These are phyloP conservation scores for Zaprionus ornatus DNA, from an alignment of 1,140 invertebrate genomes.

Conservation along the genomic window DNA sequence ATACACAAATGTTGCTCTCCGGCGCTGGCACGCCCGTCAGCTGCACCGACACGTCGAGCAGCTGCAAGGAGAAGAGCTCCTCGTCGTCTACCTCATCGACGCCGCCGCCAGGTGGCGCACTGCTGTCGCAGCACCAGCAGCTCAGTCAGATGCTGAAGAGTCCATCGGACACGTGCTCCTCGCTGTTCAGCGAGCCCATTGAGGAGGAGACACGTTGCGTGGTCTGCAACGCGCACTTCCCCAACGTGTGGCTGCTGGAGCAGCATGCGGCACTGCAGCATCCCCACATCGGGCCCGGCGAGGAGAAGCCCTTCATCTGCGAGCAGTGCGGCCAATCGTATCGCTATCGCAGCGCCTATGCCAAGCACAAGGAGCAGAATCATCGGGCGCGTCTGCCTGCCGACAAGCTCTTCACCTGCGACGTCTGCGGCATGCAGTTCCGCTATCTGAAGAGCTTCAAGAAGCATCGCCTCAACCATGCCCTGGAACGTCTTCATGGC, in stretches of 20 bases:
- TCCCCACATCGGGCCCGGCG: conserved; percentile 85
- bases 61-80: conserved; percentile 83
- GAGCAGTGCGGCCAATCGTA: conserved; percentile 96
- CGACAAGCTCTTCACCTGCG: conserved; percentile 94
- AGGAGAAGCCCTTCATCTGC: conserved; percentile 95
- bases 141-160: conserved; percentile 78
- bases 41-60: conserved; percentile 64
- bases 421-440: conserved; percentile 95
- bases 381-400: conserved; percentile 92
- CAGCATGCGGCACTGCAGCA: conserved; percentile 92
- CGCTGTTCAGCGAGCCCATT: conserved; percentile 81
- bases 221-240: conserved; percentile 92
- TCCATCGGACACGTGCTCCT: conserved; percentile 79
- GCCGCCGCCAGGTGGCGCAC: conserved; percentile 65
- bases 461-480: conserved; percentile 94
- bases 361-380: conserved; percentile 94
- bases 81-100: conserved; percentile 83
- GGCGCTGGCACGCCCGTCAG: conserved; percentile 49
- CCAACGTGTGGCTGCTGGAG: conserved; percentile 91
- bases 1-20: conserved; percentile 70
- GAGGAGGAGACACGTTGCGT: conserved; percentile 86
- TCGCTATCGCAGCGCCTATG: conserved; percentile 93
- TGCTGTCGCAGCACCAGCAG: conserved; percentile 71
- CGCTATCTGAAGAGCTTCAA: conserved; percentile 94
- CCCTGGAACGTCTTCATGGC: conserved; percentile 90